Percentiles rank a stretch among this genome's conserved stretches.
These are phyloP conservation scores for Neostethus bicornis DNA, from an alignment of 2,797 vertebrate species.

Conservation along the genomic window DNA sequence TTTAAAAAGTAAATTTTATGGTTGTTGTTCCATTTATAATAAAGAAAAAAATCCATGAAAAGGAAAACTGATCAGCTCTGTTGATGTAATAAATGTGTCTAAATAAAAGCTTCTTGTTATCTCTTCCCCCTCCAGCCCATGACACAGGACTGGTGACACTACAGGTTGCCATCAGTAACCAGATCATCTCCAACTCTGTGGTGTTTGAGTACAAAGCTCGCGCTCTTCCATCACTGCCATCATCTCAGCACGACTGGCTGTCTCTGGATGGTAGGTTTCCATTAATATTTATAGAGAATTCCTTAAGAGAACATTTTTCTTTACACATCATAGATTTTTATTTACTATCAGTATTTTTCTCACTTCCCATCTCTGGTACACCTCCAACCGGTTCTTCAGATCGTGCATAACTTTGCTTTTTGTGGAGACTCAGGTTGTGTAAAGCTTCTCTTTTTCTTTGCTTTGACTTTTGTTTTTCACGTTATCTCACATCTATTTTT, in stretches of 20 bases:
- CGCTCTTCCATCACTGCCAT: conserved; percentile 94
- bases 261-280: conserved; percentile 91
- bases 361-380: not conserved
- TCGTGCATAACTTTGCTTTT: not conserved
- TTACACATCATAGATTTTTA: not conserved
- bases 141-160: conserved; percentile 98
- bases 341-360: not conserved
- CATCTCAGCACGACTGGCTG: conserved; percentile 99
- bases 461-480: conserved; percentile 9
- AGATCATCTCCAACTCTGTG: conserved; percentile 99
- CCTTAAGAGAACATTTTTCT: not conserved
- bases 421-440: not conserved
- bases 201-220: conserved; percentile 99
- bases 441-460: conserved; percentile 11
- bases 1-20: too few species aligned
- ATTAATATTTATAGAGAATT: not conserved
- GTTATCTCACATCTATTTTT: not conserved
- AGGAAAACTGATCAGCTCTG: not conserved
- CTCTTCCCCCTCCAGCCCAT: conserved; percentile 82
- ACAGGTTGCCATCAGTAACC: conserved; percentile 97
- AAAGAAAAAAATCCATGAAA: not conserved
- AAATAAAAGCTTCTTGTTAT: conserved; percentile 13
- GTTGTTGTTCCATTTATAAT: not conserved
- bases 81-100: not conserved
- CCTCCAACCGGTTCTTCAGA: conserved; percentile 3